Evolutionary conservation across 2,888 invertebrate species (phyloP), one percentile per base, ranked within the genome.

Genomic region (Mesochorus sp.): DNA sequence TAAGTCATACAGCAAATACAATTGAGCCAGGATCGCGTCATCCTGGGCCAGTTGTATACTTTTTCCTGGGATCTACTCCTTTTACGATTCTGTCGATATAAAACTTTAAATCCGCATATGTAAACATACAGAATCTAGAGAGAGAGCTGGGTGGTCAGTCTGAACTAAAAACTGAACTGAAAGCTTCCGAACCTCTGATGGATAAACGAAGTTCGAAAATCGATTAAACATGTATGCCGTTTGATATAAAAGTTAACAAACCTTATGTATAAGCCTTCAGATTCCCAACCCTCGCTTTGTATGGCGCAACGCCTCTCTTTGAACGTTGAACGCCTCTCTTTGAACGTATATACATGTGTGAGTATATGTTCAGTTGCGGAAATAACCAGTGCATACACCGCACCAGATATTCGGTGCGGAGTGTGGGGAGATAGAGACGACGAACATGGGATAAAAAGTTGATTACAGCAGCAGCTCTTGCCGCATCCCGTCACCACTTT

Each of bases 391-490:
- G 67, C 49, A 62, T 72, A 61, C 55, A 37, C 5, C 17, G 17
- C 24, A 37, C 8, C 19, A 21, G 28, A 6, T 28, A 42, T 61
- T 21, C 49, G 14, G 47, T 19, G 8, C 14, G 24, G 14, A 3
- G 59, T 17, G 31, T 17, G n/a, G 37, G 42, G 28, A 49, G 61
- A 28, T 51, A 37, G 53, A 21, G 61, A 57, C 39, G 67, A 73
- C 12, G 59, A 61, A 71, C 28, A 61, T 66, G 51, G 64, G 59
- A 78, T 71, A 78, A 68, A 74, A 78, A 78, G 78, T 78, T 78
- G 74, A 78, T 78, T 78, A 78, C 78, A 66, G 64, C 64, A 70
- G 57, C 70, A 66, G 57, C 74, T 64, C 73, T 68, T 49, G 68
- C 47, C 39, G 57, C 39, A 28, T 62, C 51, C 57, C 51, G 42